phyloP scores from a whole-genome alignment of 2,797 vertebrate genomes.

The Hozukius guyotensis region DNA sequence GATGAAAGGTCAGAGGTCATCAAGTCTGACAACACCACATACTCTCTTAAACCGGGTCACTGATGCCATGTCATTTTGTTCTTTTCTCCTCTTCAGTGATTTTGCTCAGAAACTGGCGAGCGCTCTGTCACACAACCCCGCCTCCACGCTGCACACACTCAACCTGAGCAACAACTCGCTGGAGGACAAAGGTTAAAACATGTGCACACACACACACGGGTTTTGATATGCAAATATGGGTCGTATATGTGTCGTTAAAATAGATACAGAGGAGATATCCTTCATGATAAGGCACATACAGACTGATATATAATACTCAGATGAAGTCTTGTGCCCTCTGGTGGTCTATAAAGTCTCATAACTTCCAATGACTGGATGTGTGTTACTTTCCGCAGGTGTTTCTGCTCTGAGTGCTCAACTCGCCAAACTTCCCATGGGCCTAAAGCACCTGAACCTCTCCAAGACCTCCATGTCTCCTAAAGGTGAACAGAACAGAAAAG shows the following conservation, averaged over 20 bases:
- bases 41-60: neutral
- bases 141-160: conserved; percentile 91
- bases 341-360: neutral
- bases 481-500: conserved; percentile 77
- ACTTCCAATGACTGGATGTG: accelerated
- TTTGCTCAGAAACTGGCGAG: conserved; percentile 92
- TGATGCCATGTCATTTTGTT: neutral
- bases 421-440: conserved; percentile 91
- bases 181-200: conserved; percentile 92
- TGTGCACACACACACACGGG: neutral
- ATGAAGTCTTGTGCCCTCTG: neutral
- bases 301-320: neutral
- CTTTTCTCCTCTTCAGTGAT: conserved; percentile 81
- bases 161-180: conserved; percentile 93
- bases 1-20: neutral
- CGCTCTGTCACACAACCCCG: conserved; percentile 90
- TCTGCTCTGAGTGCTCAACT: conserved; percentile 89
- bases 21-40: neutral
- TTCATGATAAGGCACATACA: neutral
- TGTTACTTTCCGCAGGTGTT: conserved; percentile 80
- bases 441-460: conserved; percentile 92
- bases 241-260: neutral
- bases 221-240: neutral
- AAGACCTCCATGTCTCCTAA: conserved; percentile 93
- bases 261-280: neutral